Evolutionary conservation across 2,888 invertebrate genomes (phyloP).

Genomic region (Pammene aurita): DNA sequence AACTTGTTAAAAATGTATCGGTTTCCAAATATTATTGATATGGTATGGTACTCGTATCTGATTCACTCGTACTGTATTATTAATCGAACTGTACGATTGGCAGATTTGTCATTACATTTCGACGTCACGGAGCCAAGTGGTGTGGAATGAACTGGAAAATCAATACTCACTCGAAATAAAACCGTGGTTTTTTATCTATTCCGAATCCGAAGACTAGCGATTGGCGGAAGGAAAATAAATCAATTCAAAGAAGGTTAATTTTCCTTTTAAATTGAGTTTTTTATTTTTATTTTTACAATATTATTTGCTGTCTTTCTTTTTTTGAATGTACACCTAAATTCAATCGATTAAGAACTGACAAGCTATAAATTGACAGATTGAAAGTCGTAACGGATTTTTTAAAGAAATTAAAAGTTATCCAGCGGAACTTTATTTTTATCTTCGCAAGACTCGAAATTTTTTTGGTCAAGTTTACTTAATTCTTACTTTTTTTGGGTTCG

Average conservation of each 20-base stretch:
- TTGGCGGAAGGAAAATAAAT: constrained; percentile 9
- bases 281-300: background rate
- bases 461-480: too few relatives aligned
- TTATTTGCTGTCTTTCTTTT: background rate
- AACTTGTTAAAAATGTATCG: background rate
- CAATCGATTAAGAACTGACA: too few relatives aligned
- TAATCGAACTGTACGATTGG: background rate
- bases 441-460: too few relatives aligned
- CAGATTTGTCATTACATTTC: constrained; percentile 25
- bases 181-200: constrained; percentile 25
- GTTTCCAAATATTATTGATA: background rate
- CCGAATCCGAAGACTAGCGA: background rate
- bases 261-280: constrained; percentile 1
- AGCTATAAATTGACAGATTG: too few relatives aligned
- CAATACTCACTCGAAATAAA: constrained; percentile 19
- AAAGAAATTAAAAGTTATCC: too few relatives aligned
- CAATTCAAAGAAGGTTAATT: constrained; percentile 2
- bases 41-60: background rate
- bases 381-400: too few relatives aligned
- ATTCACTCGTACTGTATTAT: background rate
- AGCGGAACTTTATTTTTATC: too few relatives aligned
- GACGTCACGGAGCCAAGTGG: constrained; percentile 19
- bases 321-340: too few relatives aligned
- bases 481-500: too few relatives aligned
- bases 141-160: constrained; percentile 36